Percentiles rank a stretch among this genome's conserved stretches.
Evolutionary conservation across 2,113 vertebrate genomes (phyloP).

Genomic region (Chaetodon trifascialis): DNA sequence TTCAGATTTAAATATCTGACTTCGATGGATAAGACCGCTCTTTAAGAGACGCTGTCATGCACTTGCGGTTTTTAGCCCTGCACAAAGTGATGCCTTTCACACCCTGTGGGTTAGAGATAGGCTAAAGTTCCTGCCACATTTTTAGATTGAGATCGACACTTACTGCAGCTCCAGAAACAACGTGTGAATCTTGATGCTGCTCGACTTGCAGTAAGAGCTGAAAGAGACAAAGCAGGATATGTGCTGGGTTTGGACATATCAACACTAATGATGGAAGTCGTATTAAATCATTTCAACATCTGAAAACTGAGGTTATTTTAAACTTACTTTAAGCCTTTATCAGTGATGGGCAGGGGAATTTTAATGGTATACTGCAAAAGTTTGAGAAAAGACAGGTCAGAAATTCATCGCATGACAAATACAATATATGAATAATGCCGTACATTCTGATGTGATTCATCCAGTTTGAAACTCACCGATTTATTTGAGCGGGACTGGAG

Average conservation of each 20-base stretch:
- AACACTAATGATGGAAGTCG: background rate
- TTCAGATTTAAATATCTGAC: background rate
- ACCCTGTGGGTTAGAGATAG: background rate
- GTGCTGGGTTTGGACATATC: background rate
- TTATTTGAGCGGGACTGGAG: conserved; percentile 77
- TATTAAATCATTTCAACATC: background rate
- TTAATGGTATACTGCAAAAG: conserved; percentile 66
- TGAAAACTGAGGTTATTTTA: background rate
- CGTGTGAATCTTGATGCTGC: conserved; percentile 86
- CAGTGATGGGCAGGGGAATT: conserved; percentile 58
- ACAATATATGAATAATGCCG: too few relatives aligned
- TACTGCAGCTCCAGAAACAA: conserved; percentile 91
- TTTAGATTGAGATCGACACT: conserved; percentile 73
- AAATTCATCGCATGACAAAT: fast-evolving
- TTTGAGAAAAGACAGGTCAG: background rate
- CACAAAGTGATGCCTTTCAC: background rate
- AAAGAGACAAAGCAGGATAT: conserved; percentile 42
- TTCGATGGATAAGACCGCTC: background rate
- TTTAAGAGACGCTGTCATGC: background rate
- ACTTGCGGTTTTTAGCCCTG: conserved; percentile 5
- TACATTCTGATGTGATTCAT: background rate
- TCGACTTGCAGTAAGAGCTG: conserved; percentile 88
- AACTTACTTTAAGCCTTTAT: conserved; percentile 79
- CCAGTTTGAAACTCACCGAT: conserved; percentile 78
- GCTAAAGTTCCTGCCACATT: background rate